Base-by-base conservation (phyloP, 2,113 vertebrate genomes). In the Lates calcarifer region DNA sequence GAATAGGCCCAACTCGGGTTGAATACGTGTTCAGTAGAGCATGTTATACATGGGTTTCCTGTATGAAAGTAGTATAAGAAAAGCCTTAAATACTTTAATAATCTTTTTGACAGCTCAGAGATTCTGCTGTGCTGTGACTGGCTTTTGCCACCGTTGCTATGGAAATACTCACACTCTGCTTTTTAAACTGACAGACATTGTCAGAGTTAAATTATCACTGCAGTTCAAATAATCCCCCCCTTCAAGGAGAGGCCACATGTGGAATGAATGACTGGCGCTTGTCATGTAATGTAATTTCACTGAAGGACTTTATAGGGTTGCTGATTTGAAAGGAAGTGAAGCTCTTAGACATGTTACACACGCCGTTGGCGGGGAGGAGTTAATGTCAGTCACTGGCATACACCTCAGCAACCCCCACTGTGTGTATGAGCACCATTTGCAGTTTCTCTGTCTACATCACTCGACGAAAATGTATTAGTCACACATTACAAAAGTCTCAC, bases 71-170 rank as follows among this genome's bases (percentile, higher is more conserved):
- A 58, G 70, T 45, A 47, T n/a, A 43, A 74, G 66, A 77, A 78
- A 79, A 60, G 56, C 68, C 57, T 79, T 79, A 72, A 85, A 87
- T 79, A 64, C 82, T 85, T 79, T 49, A 88, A 72, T 82, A 75
- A 81, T 80, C 58, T 82, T 85, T 85, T 79, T 63, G 73, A 89
- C 83, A 81, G 41, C 69, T n/a, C 62, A 66, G 33, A 77, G 28
- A 77, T 57, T 60, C 69, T 60, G 41, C 51, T 64, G 24, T 68
- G 31, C 49, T 22, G 29, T 72, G 64, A 74, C 75, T 81, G 65
- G n/a, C 56, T 66, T 80, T 76, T 74, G 20, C 47, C 61, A 51
- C 61, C 0, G 66, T 82, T 79, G 53, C 81, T 66, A 77, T 81
- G 78, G 75, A 74, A 68, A 80, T 82, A 39, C 29, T 65, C 13